A percentile compares a stretch with the other conserved stretches of the same genome.
phyloP scores from a whole-genome alignment of 2,797 vertebrate genomes.

The Momotus momota region DNA sequence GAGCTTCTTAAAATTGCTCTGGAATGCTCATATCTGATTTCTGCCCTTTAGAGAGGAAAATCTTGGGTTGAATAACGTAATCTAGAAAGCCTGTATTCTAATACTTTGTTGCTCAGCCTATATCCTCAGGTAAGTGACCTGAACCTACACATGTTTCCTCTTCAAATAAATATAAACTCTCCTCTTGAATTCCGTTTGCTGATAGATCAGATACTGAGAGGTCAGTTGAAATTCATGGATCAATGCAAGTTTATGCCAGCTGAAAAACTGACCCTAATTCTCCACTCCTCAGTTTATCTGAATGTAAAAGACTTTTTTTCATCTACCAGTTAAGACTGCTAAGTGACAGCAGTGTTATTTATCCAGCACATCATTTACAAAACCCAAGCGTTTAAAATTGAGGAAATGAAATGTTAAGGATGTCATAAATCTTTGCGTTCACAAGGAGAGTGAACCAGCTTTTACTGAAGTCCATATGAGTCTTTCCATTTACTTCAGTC shows the following conservation, averaged over 20 bases:
- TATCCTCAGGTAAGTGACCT: background rate
- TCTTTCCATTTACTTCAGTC: slow-evolving; percentile 15
- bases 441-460: slow-evolving; percentile 8
- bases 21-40: background rate
- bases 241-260: background rate
- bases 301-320: slow-evolving; percentile 19
- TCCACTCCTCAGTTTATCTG: background rate
- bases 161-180: background rate
- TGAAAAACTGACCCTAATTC: background rate
- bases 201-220: background rate
- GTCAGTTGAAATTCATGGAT: background rate
- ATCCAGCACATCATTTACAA: slow-evolving; percentile 39
- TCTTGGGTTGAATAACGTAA: background rate
- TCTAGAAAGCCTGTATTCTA: background rate
- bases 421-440: slow-evolving; percentile 31
- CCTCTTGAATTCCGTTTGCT: slow-evolving; percentile 4
- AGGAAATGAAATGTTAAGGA: slow-evolving; percentile 70
- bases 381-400: slow-evolving; percentile 39
- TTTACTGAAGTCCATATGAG: background rate
- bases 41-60: background rate
- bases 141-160: background rate
- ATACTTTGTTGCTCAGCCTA: background rate
- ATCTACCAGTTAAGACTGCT: background rate
- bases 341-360: slow-evolving; percentile 49
- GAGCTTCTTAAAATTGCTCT: background rate